These are phyloP conservation scores for Lepidurus couesii DNA, from an alignment of 1,140 invertebrate genomes.

Conservation along the genomic window DNA sequence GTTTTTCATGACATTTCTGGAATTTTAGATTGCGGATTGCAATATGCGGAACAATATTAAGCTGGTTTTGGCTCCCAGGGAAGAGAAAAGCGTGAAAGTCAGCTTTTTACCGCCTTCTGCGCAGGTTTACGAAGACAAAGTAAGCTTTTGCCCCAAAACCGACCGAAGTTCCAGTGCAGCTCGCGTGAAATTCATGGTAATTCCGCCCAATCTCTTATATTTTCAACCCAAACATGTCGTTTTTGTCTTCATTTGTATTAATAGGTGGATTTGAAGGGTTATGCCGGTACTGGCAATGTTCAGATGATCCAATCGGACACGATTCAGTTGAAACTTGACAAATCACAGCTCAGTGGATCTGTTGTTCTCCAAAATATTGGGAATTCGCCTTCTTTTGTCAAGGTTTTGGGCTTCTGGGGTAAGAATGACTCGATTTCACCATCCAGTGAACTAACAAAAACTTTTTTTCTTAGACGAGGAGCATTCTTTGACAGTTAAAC, in stretches of 20 bases:
- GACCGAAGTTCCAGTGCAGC: background rate
- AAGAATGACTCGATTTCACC: background rate
- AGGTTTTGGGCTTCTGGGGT: background rate
- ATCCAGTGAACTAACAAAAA: no score
- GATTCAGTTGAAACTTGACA: background rate
- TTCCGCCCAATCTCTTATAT: background rate
- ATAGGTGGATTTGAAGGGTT: constrained; percentile 2
- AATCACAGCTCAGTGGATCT: background rate
- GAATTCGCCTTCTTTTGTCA: background rate
- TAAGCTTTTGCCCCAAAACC: background rate
- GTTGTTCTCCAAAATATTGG: background rate
- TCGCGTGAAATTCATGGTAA: background rate
- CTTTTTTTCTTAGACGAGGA: background rate
- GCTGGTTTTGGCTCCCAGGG: background rate
- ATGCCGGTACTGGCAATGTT: background rate
- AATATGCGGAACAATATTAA: background rate
- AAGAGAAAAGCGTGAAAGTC: background rate
- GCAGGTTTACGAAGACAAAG: background rate
- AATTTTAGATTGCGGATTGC: background rate
- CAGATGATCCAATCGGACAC: background rate
- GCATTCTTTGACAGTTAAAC: background rate
- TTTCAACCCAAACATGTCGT: background rate
- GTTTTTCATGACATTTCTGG: background rate
- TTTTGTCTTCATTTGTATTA: background rate
- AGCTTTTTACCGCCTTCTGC: background rate